These are phyloP conservation scores for Hipparchia sbordonii DNA, from an alignment of 2,888 invertebrate species.

Conservation along the genomic window DNA sequence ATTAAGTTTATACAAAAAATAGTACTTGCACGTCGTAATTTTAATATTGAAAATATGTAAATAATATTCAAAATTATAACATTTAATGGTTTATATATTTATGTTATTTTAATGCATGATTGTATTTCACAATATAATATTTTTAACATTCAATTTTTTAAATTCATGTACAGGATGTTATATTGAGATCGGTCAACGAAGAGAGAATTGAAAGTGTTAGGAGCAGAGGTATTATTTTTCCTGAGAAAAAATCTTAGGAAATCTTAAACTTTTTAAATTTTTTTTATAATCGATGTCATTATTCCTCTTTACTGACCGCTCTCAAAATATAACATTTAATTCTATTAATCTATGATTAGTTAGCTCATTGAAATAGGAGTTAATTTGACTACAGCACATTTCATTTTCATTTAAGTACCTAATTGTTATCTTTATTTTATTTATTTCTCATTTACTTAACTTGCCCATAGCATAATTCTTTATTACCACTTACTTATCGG, in stretches of 20 bases:
- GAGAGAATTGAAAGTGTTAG: too few species aligned
- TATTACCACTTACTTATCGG: not conserved
- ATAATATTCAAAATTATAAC: not conserved
- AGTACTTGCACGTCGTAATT: not conserved
- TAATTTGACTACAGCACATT: conserved; percentile 1
- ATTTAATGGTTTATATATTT: not conserved
- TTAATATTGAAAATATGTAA: not conserved
- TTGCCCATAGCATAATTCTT: not conserved
- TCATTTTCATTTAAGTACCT: not conserved
- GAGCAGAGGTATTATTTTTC: too few species aligned
- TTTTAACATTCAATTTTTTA: not conserved
- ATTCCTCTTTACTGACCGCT: too few species aligned
- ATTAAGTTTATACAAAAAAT: not conserved
- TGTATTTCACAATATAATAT: not conserved
- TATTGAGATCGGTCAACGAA: too few species aligned
- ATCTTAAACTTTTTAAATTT: too few species aligned
- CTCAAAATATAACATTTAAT: too few species aligned
- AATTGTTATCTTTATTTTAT: not conserved
- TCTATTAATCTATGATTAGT: too few species aligned
- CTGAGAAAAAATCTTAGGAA: too few species aligned
- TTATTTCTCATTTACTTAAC: not conserved
- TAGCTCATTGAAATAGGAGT: not conserved
- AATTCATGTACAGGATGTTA: not conserved
- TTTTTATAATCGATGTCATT: too few species aligned
- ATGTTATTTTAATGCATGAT: not conserved